Base-by-base conservation (phyloP, 1,140 invertebrate genomes). In the Drosophila chauvacae region DNA sequence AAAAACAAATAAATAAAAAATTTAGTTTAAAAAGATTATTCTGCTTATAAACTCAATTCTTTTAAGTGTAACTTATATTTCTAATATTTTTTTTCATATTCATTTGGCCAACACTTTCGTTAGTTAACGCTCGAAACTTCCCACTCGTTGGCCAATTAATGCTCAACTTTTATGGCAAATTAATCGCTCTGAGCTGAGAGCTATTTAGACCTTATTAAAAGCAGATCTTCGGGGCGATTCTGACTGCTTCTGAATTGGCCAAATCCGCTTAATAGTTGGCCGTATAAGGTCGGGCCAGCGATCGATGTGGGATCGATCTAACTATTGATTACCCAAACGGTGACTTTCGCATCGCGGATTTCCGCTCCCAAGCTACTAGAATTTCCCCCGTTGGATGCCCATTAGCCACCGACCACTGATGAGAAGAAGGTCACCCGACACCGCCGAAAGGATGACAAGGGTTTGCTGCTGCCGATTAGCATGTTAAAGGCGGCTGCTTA, bases 291-390 rank as follows among this genome's bases (percentile, higher is more conserved):
- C 44, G 16, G 9, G 45, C 30, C 45, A 10, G 7, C 65, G 42
- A 72, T 66, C 56, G 58, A 64, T 80, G 66, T 70, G 66, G 61
- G 64, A 79, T 57, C 58, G 50, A 64, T 20, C n/a, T 3, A 7
- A 47, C 66, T 70, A 68, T 70, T 66, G 63, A 70, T 70, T 70
- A 70, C 66, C 66, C 23, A 30, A 56, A 56, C 50, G 61, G 28
- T 45, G 39, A 70, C 48, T 62, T 79, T 82, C 60, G 80, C 76
- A 60, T 55, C 63, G 62, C 72, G 77, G 57, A 86, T 86, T 79
- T 86, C 82, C 82, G 82, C 79, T 86, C 82, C 61, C 82, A 86
- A 86, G 82, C 83, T 81, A 87, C 83, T 86, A 79, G 55, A 86
- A 53, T 86, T 86, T 86, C 82, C 75, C 37, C 30, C 44, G 44